These are phyloP conservation scores for Aporophyla lueneburgensis DNA, from an alignment of 2,888 invertebrate genomes.

Conservation along the genomic window DNA sequence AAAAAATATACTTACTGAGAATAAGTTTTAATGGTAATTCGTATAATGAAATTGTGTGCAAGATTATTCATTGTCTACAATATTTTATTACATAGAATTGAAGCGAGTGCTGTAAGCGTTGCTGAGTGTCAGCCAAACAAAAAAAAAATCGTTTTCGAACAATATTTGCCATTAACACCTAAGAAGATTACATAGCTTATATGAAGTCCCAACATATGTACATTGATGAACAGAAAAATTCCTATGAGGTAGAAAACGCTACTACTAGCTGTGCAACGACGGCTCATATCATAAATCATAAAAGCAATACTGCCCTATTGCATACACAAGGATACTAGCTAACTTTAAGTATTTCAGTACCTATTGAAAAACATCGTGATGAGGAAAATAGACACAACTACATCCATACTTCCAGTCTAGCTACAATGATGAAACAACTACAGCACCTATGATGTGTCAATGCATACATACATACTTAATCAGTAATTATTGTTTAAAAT, in stretches of 20 bases:
- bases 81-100: neutral
- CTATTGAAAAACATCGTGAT: slow-evolving; percentile 53
- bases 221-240: slow-evolving; percentile 25
- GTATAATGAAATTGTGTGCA: too few species aligned
- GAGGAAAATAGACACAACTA: slow-evolving; percentile 47
- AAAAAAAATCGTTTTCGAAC: neutral
- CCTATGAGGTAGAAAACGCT: slow-evolving; percentile 8
- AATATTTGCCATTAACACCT: neutral
- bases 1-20: slow-evolving; percentile 24
- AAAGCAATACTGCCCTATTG: slow-evolving; percentile 27
- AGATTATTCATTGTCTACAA: neutral
- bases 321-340: slow-evolving; percentile 29
- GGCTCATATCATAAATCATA: slow-evolving; percentile 42
- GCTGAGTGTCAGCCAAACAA: neutral
- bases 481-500: slow-evolving; percentile 18
- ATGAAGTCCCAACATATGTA: neutral
- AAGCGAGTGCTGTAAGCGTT: neutral
- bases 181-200: neutral
- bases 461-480: slow-evolving; percentile 41
- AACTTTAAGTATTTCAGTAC: slow-evolving; percentile 40
- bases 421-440: slow-evolving; percentile 41
- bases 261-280: slow-evolving; percentile 7
- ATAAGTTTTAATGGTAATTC: slow-evolving; percentile 10
- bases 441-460: slow-evolving; percentile 32
- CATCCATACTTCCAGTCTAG: slow-evolving; percentile 38